Conservation (phyloP, 2,888 invertebrate genomes). For the Drosophila emarginata region DNA sequence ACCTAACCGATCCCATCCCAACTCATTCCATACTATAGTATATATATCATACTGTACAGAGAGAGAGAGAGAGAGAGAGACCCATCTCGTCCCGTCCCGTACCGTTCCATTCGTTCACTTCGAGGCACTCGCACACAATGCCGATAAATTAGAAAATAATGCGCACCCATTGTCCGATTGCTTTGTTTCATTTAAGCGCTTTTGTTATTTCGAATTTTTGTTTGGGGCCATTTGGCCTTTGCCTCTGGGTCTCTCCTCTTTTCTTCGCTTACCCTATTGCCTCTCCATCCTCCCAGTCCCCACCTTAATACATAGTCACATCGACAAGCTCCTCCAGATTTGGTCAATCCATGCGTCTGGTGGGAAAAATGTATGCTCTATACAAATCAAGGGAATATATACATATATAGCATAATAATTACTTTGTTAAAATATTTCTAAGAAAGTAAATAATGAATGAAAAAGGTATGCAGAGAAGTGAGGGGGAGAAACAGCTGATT, state of each 20-base stretch:
- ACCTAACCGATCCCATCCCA: conserved; percentile 47
- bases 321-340: conserved; percentile 1
- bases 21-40: background rate
- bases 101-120: background rate
- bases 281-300: background rate
- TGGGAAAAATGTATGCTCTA: background rate
- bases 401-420: background rate
- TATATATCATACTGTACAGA: conserved; percentile 11
- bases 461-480: background rate
- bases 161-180: conserved; percentile 75
- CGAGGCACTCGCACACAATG: conserved; percentile 62
- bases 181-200: conserved; percentile 78
- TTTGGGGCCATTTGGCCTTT: conserved; percentile 31
- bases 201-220: conserved; percentile 61
- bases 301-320: no score
- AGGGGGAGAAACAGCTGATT: no score
- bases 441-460: background rate
- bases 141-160: conserved; percentile 80
- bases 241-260: background rate
- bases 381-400: background rate
- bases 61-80: background rate
- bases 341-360: background rate
- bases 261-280: background rate
- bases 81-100: background rate
- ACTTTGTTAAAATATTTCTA: background rate